Conservation (phyloP, 2,888 invertebrate species). For the Morpho deidamia region DNA sequence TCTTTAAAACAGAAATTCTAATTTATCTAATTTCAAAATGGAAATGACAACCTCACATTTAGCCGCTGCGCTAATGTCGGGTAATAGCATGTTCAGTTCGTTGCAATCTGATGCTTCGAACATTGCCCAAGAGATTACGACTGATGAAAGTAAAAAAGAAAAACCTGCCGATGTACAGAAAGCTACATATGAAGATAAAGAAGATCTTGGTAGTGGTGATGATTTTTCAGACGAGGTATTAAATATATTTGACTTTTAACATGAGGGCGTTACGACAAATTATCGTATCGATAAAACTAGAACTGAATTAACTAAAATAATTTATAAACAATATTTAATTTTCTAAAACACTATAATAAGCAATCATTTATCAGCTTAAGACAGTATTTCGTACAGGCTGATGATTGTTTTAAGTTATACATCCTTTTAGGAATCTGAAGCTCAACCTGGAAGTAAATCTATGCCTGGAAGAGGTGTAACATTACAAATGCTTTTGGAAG, state of each 20-base stretch:
- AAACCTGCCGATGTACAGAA: conserved; percentile 45
- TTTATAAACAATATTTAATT: too few species aligned
- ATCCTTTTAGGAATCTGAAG: conserved; percentile 59
- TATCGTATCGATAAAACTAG: too few species aligned
- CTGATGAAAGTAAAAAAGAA: conserved; percentile 44
- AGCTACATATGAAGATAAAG: conserved; percentile 59
- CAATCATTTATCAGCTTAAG: too few species aligned
- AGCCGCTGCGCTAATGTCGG: conserved; percentile 70
- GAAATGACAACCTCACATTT: conserved; percentile 71
- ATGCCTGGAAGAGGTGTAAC: conserved; percentile 85
- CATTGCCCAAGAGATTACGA: conserved; percentile 9
- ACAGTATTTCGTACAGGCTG: too few species aligned
- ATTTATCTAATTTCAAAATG: conserved; percentile 34
- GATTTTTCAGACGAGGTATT: conserved; percentile 68
- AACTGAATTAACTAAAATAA: too few species aligned
- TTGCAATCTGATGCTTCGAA: conserved; percentile 8
- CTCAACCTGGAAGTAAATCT: conserved; percentile 64
- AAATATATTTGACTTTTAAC: conserved; percentile 3
- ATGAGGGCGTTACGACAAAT: too few species aligned
- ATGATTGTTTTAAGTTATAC: neutral
- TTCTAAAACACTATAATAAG: too few species aligned
- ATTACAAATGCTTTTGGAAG: conserved; percentile 90
- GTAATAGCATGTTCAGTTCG: conserved; percentile 34
- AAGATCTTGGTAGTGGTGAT: conserved; percentile 65
- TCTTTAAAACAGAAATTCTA: neutral